Evolutionary conservation across 1,140 invertebrate genomes (phyloP).

Genomic region (Drosophila guanche): DNA sequence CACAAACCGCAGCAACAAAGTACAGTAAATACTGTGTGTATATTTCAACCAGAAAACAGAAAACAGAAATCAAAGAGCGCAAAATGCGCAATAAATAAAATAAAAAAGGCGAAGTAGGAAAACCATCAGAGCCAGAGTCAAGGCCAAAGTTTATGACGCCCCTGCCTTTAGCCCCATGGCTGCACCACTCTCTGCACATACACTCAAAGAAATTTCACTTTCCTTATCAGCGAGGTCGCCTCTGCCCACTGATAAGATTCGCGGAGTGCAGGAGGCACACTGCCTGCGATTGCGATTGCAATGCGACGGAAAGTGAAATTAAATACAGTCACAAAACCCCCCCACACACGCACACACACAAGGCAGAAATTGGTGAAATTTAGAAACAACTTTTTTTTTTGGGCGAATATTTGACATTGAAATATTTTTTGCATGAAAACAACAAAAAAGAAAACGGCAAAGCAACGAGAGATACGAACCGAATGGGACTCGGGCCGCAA

Average conservation of each 20-base stretch:
- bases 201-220: conserved; percentile 65
- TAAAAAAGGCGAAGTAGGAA: conserved; percentile 20
- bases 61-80: conserved; percentile 29
- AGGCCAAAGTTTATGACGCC: conserved; percentile 47
- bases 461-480: conserved; percentile 40
- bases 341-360: conserved; percentile 5
- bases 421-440: conserved; percentile 42
- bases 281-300: conserved; percentile 55
- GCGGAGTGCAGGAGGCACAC: conserved; percentile 43
- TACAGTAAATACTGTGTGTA: too few relatives aligned
- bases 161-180: not conserved
- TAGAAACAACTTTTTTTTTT: conserved; percentile 29
- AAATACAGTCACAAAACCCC: conserved; percentile 55
- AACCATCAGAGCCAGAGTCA: conserved; percentile 28
- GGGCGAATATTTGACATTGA: conserved; percentile 71
- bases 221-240: conserved; percentile 68
- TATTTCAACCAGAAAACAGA: conserved; percentile 29
- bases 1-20: conserved; percentile 1
- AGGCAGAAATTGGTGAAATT: conserved; percentile 1
- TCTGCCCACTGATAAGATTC: conserved; percentile 61
- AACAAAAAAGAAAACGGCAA: not conserved
- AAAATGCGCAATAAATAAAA: conserved; percentile 63
- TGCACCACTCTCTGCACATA: not conserved
- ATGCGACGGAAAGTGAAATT: conserved; percentile 38
- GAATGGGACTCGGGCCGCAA: conserved; percentile 40